A percentile compares a stretch with the other conserved stretches of the same genome.
phyloP scores from a whole-genome alignment of 2,113 vertebrate species.

The Corythaeola cristata region DNA sequence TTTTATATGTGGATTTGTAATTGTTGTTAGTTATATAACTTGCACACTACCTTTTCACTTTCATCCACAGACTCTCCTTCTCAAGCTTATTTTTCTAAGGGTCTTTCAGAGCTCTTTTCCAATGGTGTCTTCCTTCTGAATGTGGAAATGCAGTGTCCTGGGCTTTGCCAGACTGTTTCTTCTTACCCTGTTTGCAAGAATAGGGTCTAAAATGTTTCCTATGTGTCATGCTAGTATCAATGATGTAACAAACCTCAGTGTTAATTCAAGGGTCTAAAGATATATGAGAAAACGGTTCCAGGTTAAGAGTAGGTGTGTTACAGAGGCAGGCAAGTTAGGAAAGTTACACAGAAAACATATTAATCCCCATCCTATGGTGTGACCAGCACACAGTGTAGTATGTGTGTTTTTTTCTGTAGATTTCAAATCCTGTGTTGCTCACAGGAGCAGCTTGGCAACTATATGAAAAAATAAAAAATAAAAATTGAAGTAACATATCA shows the following conservation, averaged over 20 bases:
- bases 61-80: neutral
- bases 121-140: neutral
- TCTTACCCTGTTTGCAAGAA: neutral
- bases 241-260: rapidly evolving
- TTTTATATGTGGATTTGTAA: neutral
- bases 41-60: neutral
- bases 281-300: neutral
- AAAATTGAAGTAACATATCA: neutral
- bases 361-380: rapidly evolving
- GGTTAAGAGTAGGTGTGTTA: neutral
- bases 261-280: neutral
- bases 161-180: neutral
- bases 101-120: neutral
- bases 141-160: neutral
- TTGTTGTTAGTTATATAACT: neutral
- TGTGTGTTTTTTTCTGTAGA: neutral
- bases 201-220: neutral
- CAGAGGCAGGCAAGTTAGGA: neutral
- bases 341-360: neutral
- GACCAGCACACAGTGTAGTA: neutral
- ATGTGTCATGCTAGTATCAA: neutral
- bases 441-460: neutral
- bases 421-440: neutral
- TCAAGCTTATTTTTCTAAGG: rapidly evolving
- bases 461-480: neutral